These are phyloP conservation scores for Dryocosmus kuriphilus DNA, from an alignment of 2,888 invertebrate species.

Conservation along the genomic window DNA sequence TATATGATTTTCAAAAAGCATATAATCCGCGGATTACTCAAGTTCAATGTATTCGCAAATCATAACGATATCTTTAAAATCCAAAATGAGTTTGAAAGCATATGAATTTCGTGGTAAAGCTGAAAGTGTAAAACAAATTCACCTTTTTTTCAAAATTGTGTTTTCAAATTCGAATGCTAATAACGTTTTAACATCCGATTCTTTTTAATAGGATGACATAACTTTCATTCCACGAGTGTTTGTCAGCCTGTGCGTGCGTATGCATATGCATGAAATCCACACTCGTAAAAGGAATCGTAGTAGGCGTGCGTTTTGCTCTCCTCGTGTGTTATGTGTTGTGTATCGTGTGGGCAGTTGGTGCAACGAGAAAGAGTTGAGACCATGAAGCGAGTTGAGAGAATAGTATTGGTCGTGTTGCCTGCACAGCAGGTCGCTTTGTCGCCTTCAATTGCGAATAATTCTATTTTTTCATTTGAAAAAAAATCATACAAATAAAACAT, in stretches of 20 bases:
- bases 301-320: constrained; percentile 31
- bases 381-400: constrained; percentile 33
- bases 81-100: no score
- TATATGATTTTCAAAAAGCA: no score
- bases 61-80: no score
- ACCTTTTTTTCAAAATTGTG: neutral
- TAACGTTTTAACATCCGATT: neutral
- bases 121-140: no score
- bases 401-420: constrained; percentile 65
- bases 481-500: neutral
- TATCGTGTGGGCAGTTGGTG: constrained; percentile 45
- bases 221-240: constrained; percentile 27
- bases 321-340: constrained; percentile 27
- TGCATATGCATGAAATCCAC: constrained; percentile 43
- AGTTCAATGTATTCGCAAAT: no score
- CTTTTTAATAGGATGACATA: constrained; percentile 30
- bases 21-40: no score
- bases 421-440: constrained; percentile 56
- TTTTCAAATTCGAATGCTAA: neutral
- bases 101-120: no score
- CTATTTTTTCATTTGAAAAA: neutral
- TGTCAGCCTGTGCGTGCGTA: constrained; percentile 16
- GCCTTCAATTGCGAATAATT: neutral
- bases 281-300: constrained; percentile 53
- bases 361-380: constrained; percentile 26